A percentile compares a stretch with the other conserved stretches of the same genome.
phyloP scores from a whole-genome alignment of 2,888 invertebrate species.

The Tillus elongatus region DNA sequence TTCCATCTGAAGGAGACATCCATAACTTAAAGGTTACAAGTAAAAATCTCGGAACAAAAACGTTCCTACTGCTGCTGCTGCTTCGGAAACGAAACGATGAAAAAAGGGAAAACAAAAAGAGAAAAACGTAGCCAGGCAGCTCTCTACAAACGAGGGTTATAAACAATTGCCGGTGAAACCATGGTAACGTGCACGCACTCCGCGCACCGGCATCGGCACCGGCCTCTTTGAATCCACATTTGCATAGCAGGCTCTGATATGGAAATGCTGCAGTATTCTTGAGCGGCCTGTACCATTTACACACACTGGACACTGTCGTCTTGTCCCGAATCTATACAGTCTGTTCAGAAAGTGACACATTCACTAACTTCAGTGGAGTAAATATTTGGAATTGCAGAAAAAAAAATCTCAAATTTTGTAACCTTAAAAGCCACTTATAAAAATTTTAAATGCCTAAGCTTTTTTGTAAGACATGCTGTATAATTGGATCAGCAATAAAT shows the following conservation, averaged over 20 bases:
- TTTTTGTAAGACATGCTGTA: too few relatives aligned
- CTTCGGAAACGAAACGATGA: too few relatives aligned
- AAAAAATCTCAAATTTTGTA: too few relatives aligned
- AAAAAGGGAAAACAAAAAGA: slow-evolving; percentile 33
- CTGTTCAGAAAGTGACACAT: too few relatives aligned
- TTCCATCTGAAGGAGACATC: slow-evolving; percentile 29
- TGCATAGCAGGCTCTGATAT: slow-evolving; percentile 42
- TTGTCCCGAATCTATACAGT: too few relatives aligned
- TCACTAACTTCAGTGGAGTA: too few relatives aligned
- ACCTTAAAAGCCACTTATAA: too few relatives aligned
- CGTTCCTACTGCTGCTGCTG: too few relatives aligned
- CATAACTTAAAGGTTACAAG: slow-evolving; percentile 38
- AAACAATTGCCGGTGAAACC: slow-evolving; percentile 39
- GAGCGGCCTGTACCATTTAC: slow-evolving; percentile 36
- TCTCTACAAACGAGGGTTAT: slow-evolving; percentile 40
- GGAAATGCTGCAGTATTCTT: slow-evolving; percentile 39
- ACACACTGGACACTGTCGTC: slow-evolving; percentile 31
- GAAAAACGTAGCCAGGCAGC: slow-evolving; percentile 31
- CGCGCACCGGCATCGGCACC: slow-evolving; percentile 17
- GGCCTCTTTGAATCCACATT: slow-evolving; percentile 40
- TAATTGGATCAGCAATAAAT: too few relatives aligned
- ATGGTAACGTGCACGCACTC: slow-evolving; percentile 33
- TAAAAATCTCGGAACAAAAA: slow-evolving; percentile 38
- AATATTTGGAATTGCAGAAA: too few relatives aligned
- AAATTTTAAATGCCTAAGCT: too few relatives aligned